These are phyloP conservation scores for Eclectus roratus DNA, from an alignment of 2,113 vertebrate genomes.

Conservation along the genomic window DNA sequence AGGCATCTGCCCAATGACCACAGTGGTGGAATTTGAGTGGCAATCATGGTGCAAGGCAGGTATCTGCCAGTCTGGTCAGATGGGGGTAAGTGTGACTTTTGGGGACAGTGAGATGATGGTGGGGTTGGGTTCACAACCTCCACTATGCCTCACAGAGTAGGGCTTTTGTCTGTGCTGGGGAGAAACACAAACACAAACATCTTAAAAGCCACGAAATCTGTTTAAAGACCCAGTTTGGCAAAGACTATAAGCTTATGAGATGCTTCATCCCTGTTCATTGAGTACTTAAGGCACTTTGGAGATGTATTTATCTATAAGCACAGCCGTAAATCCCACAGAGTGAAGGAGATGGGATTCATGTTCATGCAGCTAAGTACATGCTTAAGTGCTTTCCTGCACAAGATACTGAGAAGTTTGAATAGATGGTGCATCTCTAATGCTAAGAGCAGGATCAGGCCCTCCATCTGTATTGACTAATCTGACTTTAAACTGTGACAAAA, in stretches of 20 bases:
- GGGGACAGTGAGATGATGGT: rapidly evolving
- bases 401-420: background rate
- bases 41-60: background rate
- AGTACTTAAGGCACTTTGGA: background rate
- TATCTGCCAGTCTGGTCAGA: rapidly evolving
- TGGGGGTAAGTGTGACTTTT: background rate
- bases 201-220: background rate
- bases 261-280: background rate
- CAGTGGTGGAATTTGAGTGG: background rate
- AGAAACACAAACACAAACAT: background rate
- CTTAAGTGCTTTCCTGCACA: background rate
- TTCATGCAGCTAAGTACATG: background rate
- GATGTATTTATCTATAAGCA: background rate
- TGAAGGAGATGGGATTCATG: background rate
- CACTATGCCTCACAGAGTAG: rapidly evolving
- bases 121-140: background rate
- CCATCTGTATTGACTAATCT: background rate
- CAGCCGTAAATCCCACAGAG: background rate
- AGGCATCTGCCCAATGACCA: rapidly evolving
- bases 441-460: background rate
- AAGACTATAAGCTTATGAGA: background rate
- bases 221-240: background rate
- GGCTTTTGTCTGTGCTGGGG: background rate
- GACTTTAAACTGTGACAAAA: background rate
- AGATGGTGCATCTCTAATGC: background rate